Base-by-base conservation (phyloP, 2,113 vertebrate species). In the Ptilorrhoa leucosticta region DNA sequence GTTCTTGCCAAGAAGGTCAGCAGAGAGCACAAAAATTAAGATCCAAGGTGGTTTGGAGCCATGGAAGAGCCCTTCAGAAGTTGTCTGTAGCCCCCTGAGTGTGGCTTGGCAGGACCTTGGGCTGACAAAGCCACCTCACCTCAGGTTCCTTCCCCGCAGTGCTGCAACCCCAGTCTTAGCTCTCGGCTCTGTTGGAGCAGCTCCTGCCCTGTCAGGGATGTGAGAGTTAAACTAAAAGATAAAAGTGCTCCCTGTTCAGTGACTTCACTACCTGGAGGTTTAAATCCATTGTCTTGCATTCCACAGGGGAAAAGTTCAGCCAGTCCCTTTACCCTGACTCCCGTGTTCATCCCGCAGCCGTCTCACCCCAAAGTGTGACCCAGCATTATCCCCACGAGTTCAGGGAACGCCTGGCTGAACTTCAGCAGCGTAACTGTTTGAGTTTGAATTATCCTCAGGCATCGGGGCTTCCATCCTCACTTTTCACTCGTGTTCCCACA, bases 401-500 rank as follows among this genome's bases (percentile, higher is more conserved):
- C 26, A 15, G 71, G 79, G 48, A 30, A 11, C 64, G 48, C 71
- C 81, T 51, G 7, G 18, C 3, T 31, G 47, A 40, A 1, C 39
- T 15, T 17, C 1, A 45, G 54, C 16, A 6, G 0, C 37, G 26
- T 3, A 4, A 9, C 31, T 17, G 26, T 12, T 30, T 28, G 63
- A 53, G 53, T 57, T 6, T 23, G 50, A 23, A 3, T 30, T 27
- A 7, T 3, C 8, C 3, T 1, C 54, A 18, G n/a, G 24, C 13
- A 0, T 10, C 39, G 39, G 84, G 72, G 58, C 53, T 54, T 15
- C 83, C 7, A 0, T 11, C n/a, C 18, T 35, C 10, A 1, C 27
- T 60, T 7, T 79, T 56, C 18, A 58, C 40, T 15, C 39, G 54
- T 68, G 17, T 26, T 42, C 86, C 54, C 89, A 1, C 95, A 99